A percentile compares a stretch with the other conserved stretches of the same genome.
Evolutionary conservation across 35 echinoderm and acorn worm genomes (phyloP).

Genomic region (Ophiothrix spiculata): DNA sequence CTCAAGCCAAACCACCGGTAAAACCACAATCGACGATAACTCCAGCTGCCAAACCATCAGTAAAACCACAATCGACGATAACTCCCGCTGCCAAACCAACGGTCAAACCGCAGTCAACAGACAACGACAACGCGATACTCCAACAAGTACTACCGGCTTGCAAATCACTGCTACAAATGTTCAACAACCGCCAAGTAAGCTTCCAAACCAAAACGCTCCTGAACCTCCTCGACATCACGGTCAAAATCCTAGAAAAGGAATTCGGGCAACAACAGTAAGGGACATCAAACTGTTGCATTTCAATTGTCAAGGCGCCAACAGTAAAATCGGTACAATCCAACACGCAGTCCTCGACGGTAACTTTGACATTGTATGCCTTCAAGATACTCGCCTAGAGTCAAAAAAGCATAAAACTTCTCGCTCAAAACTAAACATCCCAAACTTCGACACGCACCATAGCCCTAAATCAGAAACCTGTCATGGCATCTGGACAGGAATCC

Average conservation of each 20-base stretch:
- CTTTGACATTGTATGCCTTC: constrained; percentile 13
- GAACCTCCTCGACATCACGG: neutral
- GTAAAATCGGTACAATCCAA: neutral
- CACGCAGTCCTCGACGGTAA: neutral
- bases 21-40: too few species aligned
- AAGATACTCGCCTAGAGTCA: constrained; percentile 1
- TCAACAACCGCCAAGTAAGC: neutral
- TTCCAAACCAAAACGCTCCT: neutral
- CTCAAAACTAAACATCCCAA: neutral
- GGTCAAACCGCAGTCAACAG: too few species aligned
- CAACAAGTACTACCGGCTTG: neutral
- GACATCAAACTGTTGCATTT: constrained; percentile 6
- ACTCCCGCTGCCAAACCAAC: too few species aligned
- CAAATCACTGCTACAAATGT: neutral
- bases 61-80: too few species aligned
- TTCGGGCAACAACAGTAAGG: neutral
- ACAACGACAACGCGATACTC: neutral
- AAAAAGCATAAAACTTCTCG: neutral
- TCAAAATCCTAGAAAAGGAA: neutral
- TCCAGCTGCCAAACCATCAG: too few species aligned
- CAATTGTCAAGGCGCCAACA: neutral
- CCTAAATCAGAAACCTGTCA: neutral
- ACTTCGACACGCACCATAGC: neutral
- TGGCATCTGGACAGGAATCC: neutral
- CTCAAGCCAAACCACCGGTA: too few species aligned